Conservation (phyloP, 2,888 invertebrate genomes). For the Dugesia japonica region DNA sequence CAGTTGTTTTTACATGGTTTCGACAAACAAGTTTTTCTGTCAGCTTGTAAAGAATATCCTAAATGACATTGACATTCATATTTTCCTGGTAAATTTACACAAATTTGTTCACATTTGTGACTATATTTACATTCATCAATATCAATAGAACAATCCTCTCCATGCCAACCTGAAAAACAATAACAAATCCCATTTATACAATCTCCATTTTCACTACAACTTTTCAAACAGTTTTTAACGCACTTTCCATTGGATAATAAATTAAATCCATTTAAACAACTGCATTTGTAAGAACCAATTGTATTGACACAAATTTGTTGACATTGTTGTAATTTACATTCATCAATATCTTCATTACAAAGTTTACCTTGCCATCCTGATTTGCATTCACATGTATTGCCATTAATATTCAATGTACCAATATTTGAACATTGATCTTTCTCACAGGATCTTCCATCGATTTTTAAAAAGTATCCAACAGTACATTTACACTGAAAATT, state of each 20-base stretch:
- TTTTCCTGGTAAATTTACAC: neutral
- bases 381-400: neutral
- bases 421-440: neutral
- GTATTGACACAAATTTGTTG: neutral
- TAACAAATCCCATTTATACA: slow-evolving; percentile 23
- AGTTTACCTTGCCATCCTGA: neutral
- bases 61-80: neutral
- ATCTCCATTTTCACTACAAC: neutral
- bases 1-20: neutral
- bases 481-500: neutral
- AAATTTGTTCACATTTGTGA: neutral
- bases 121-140: neutral
- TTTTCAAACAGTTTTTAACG: neutral
- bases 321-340: neutral
- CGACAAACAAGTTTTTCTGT: neutral
- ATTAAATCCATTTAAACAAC: neutral
- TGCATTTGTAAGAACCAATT: neutral
- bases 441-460: neutral
- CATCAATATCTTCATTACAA: neutral
- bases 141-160: neutral
- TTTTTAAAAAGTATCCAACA: neutral
- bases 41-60: neutral
- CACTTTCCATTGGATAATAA: neutral
- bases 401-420: neutral
- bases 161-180: slow-evolving; percentile 20